These are phyloP conservation scores for Lasiommata megera DNA, from an alignment of 2,888 invertebrate genomes.

Conservation along the genomic window DNA sequence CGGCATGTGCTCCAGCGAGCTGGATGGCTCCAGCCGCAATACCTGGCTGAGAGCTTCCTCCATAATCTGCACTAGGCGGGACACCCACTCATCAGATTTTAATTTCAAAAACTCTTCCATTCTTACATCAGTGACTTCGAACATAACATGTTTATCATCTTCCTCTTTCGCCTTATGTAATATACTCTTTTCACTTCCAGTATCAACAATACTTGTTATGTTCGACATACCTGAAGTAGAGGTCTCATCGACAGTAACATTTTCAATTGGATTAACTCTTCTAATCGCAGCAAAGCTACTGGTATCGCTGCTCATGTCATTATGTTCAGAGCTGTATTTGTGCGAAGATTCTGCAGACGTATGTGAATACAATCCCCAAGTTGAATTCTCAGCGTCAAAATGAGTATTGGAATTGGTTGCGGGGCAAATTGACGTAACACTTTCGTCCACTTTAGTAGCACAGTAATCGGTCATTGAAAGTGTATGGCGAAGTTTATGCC, in stretches of 20 bases:
- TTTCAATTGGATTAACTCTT: not conserved
- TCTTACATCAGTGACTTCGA: slow-evolving; percentile 44
- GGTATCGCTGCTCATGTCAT: not conserved
- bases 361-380: not conserved
- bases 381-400: not conserved
- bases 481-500: not conserved
- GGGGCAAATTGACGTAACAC: not conserved
- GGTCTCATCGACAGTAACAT: not conserved
- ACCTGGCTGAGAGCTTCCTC: slow-evolving; percentile 60
- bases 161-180: not conserved
- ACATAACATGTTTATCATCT: slow-evolving; percentile 44
- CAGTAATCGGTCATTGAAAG: not conserved
- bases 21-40: slow-evolving; percentile 45
- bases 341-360: not conserved
- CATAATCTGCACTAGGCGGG: slow-evolving; percentile 67
- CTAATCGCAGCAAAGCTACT: not conserved
- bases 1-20: slow-evolving; percentile 40
- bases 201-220: not conserved
- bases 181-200: not conserved
- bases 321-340: not conserved
- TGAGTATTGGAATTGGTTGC: not conserved
- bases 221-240: slow-evolving; percentile 3
- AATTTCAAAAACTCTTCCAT: slow-evolving; percentile 55
- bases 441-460: not conserved
- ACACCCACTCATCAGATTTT: slow-evolving; percentile 63